Percentiles rank a stretch among this genome's conserved stretches.
These are phyloP conservation scores for Eupithecia tripunctaria DNA, from an alignment of 2,888 invertebrate species.

Conservation along the genomic window DNA sequence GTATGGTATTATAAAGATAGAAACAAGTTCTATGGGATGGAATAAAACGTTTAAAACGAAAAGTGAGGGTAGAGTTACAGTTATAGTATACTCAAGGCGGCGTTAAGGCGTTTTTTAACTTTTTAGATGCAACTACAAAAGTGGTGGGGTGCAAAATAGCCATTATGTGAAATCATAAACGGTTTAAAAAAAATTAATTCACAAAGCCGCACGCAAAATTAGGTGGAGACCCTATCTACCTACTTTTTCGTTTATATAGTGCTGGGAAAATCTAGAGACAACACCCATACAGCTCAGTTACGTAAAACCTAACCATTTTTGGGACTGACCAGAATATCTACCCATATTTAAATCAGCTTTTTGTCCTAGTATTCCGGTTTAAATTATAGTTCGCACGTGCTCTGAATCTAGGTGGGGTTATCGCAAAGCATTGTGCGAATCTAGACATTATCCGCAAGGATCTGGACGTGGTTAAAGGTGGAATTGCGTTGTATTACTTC, in stretches of 20 bases:
- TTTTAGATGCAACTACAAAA: too few species aligned
- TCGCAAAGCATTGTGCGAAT: constrained; percentile 16
- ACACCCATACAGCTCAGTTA: background rate
- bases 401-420: constrained; percentile 25
- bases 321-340: constrained; percentile 12
- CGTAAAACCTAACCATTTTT: constrained; percentile 1
- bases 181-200: too few species aligned
- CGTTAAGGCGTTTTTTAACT: too few species aligned
- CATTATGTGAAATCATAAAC: too few species aligned
- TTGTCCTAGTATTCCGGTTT: constrained; percentile 25
- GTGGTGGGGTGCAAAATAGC: too few species aligned
- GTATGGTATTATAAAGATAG: too few species aligned
- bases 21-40: too few species aligned
- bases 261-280: background rate
- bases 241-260: background rate
- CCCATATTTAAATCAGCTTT: constrained; percentile 14
- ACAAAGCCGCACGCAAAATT: too few species aligned
- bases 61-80: too few species aligned
- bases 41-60: too few species aligned
- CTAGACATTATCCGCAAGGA: constrained; percentile 22
- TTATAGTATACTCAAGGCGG: too few species aligned
- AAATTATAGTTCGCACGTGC: constrained; percentile 19
- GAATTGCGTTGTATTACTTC: constrained; percentile 13
- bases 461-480: constrained; percentile 13
- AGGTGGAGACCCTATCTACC: background rate